These are phyloP conservation scores for Ectobius pallidus DNA, from an alignment of 2,888 invertebrate genomes.

Conservation along the genomic window DNA sequence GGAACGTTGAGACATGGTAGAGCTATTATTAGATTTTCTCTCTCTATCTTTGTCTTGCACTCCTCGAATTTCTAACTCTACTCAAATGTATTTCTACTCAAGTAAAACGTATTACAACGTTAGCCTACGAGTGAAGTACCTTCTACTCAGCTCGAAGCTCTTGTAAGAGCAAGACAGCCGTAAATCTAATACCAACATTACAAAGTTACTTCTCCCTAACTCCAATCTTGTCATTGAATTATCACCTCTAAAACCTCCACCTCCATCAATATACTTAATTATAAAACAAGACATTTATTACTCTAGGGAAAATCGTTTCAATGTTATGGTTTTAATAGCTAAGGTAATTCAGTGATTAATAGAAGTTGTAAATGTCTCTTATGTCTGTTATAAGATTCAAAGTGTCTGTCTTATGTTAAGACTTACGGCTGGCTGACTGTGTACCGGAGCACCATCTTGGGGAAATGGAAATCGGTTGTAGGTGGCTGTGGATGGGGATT, in stretches of 20 bases:
- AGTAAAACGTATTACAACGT: constrained; percentile 28
- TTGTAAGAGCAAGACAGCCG: constrained; percentile 26
- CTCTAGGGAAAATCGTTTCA: background rate
- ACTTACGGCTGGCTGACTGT: background rate
- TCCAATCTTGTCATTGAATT: constrained; percentile 14
- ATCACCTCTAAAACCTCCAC: constrained; percentile 14
- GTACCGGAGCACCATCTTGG: background rate
- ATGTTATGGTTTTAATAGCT: background rate
- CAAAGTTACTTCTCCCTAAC: constrained; percentile 6
- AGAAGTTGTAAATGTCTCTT: constrained; percentile 3
- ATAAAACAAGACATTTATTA: constrained; percentile 27
- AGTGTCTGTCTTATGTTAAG: background rate
- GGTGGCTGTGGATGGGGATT: background rate
- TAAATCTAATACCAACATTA: constrained; percentile 29
- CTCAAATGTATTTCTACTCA: constrained; percentile 32
- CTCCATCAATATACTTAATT: constrained; percentile 8
- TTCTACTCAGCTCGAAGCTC: background rate
- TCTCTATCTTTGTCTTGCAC: constrained; percentile 14
- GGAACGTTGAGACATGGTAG: constrained; percentile 19
- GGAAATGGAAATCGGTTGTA: constrained; percentile 12
- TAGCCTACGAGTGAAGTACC: constrained; percentile 17
- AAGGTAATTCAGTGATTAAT: background rate
- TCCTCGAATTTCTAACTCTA: constrained; percentile 17
- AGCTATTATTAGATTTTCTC: constrained; percentile 30
- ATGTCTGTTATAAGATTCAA: background rate